Base-by-base conservation (phyloP, 2,888 invertebrate species). In the Helicoverpa assulta region DNA sequence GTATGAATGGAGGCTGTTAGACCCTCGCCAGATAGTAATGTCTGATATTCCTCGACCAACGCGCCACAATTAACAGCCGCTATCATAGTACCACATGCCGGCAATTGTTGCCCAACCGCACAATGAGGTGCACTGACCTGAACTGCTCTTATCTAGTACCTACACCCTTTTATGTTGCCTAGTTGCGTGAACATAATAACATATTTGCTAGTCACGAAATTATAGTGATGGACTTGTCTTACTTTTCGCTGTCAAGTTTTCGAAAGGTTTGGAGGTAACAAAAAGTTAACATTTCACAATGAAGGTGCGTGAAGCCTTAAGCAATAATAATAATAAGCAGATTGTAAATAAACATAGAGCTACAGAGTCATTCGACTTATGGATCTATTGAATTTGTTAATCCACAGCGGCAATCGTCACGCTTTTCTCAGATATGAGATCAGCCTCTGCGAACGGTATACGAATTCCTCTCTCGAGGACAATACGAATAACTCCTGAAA, bases 41-140 rank as follows among this genome's bases (percentile, higher is more conserved):
- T 77, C 74, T 70, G 79, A 82, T 86, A 82, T 78, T 85, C 71
- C 70, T 83, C 78, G 69, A 75, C 83, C 76, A 80, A 10, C 52
- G 60, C 73, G 70, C 82, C 62, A 80, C 86, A 87, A 90, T 89
- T 88, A 89, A 89, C 85, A 78, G 80, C 80, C 81, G 10, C 14
- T 10, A 40, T 10, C 40, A 14, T 14, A 40, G 82, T 86, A 88
- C 82, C 85, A 83, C 67, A 83, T 67, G 79, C 74, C 56, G 57
- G 57, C 62, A 76, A 87, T 87, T 86, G 87, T 88, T 86, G 82
- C 74, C 62, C 85, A 79, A 77, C 80, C 73, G 70, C 86, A 90
- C 91, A 89, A 90, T 88, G 79, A 67, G 84, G 81, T 86, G 80
- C 92, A 88, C 74, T 90, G 92, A 92, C 90, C 91, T 79, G 84